A percentile compares a stretch with the other conserved stretches of the same genome.
Conservation (phyloP, 2,113 vertebrate genomes). For the Pomatostomus ruficeps region DNA sequence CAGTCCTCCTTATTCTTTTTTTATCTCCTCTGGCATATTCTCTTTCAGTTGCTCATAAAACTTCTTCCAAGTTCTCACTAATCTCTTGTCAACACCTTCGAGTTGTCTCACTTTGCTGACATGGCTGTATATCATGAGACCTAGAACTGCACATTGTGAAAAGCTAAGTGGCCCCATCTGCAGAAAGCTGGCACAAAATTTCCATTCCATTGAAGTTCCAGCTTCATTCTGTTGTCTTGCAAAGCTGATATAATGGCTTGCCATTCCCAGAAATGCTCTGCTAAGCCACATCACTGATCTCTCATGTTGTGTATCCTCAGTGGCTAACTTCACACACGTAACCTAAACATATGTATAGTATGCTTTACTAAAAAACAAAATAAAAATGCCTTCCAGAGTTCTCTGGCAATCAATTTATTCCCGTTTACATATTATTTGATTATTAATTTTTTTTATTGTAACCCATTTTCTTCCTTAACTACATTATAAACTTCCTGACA, state of each 20-base stretch:
- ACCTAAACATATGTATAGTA: background rate
- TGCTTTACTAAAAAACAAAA: background rate
- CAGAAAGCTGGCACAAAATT: background rate
- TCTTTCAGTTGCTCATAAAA: background rate
- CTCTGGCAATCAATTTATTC: background rate
- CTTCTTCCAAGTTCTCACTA: background rate
- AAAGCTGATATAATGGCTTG: background rate
- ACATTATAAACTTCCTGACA: background rate
- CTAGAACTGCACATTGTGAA: background rate
- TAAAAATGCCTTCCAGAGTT: background rate
- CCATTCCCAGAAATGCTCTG: background rate
- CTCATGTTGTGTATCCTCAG: background rate
- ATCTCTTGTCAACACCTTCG: background rate
- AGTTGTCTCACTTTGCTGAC: background rate
- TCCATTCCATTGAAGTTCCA: background rate
- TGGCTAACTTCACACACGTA: background rate
- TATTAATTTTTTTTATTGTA: background rate
- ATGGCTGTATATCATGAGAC: background rate
- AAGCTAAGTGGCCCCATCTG: background rate
- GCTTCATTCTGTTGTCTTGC: background rate
- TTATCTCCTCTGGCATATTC: background rate
- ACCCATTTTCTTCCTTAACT: background rate
- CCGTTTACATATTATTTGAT: background rate
- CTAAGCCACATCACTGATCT: background rate
- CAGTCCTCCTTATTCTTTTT: background rate